Evolutionary conservation across 2,888 invertebrate genomes (phyloP).

Genomic region (Acanthosoma haemorrhoidale): DNA sequence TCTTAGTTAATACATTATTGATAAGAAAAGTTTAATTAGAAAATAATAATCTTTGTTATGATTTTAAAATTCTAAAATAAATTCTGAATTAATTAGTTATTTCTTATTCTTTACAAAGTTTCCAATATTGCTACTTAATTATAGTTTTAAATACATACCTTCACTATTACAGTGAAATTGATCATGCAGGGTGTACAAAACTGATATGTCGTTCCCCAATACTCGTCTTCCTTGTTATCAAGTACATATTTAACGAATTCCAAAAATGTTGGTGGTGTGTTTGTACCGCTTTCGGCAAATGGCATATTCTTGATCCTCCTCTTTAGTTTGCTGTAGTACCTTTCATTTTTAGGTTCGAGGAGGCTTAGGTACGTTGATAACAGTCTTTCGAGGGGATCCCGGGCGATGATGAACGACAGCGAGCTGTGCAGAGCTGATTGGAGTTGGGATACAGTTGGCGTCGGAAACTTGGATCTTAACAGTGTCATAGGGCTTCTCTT

Average conservation of each 20-base stretch:
- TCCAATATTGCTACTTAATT: too few species aligned
- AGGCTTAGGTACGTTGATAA: slow-evolving; percentile 79
- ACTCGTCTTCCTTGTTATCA: slow-evolving; percentile 69
- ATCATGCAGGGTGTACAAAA: slow-evolving; percentile 78
- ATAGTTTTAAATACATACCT: too few species aligned
- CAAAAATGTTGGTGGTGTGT: slow-evolving; percentile 62
- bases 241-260: slow-evolving; percentile 75
- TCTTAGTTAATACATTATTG: too few species aligned
- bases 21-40: too few species aligned
- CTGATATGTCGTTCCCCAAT: slow-evolving; percentile 74
- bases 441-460: slow-evolving; percentile 66
- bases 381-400: slow-evolving; percentile 74
- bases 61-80: too few species aligned
- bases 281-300: not conserved
- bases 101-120: too few species aligned
- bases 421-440: slow-evolving; percentile 68
- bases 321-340: slow-evolving; percentile 63
- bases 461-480: slow-evolving; percentile 71
- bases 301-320: slow-evolving; percentile 30
- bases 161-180: slow-evolving; percentile 59
- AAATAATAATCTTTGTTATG: too few species aligned
- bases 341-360: slow-evolving; percentile 73
- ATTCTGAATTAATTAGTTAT: too few species aligned
- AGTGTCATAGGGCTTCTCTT: slow-evolving; percentile 70
- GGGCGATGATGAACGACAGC: slow-evolving; percentile 72